Base-by-base conservation (phyloP, 2,888 invertebrate genomes). In the Oligia fasciuncula region DNA sequence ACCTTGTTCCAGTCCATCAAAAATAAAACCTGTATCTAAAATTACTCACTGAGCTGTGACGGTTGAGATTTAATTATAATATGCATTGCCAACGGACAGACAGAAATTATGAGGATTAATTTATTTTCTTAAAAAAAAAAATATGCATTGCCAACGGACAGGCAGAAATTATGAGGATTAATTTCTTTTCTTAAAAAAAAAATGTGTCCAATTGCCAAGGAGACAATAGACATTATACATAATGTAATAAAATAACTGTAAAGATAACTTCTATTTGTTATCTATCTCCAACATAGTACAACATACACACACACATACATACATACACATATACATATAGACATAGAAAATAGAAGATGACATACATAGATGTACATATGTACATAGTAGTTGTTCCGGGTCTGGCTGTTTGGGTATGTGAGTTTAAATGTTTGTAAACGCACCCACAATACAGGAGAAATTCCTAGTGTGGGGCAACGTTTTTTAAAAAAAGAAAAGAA, bases 1-100 rank as follows among this genome's bases (percentile, higher is more conserved):
- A 40, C 69, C 40, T 68, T 80, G 74, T 83, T 74, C 63, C 67
- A 74, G 82, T 73, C 66, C 63, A 76, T 86, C 79, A 82, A 87
- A 83, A 89, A 87, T 88, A 87, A 85, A 83, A 76, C 66, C 60
- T 29, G 81, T 80, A 72, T 88, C 88, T 80, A 85, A 93, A 92
- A 92, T 93, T 92, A 90, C 91, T 88, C 85, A 80, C 73, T 81
- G 75, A 81, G 78, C 86, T 89, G 90, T 89, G 87, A 87, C 80
- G 23, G 89, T 83, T 85, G 88, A 84, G 78, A 85, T 90, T 91
- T 91, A 91, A 92, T 93, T 91, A 91, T 91, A 92, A 88, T 91
- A 85, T 91, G 91, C 90, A 91, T 87, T 91, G 92, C 91, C 91
- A 93, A 89, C 79, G 69, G 81, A 87, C 88, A 87, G 86, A 81